Evolutionary conservation across 2,888 invertebrate genomes (phyloP).

Genomic region (Meiosimyza platycephala): DNA sequence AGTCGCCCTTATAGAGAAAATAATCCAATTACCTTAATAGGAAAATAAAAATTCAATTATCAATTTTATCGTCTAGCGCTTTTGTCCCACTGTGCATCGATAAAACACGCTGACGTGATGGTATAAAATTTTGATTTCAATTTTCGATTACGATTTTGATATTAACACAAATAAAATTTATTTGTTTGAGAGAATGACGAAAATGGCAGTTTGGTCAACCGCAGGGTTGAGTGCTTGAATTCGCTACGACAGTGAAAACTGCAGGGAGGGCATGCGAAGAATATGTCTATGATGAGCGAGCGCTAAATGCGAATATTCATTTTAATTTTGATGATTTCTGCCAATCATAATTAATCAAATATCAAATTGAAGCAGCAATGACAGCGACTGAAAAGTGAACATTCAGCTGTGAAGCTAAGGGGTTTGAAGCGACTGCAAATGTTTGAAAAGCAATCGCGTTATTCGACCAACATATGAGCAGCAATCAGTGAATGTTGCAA

Average conservation of each 20-base stretch:
- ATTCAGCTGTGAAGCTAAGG: background rate
- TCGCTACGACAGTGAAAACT: background rate
- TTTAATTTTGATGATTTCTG: conserved; percentile 31
- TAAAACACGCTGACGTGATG: conserved; percentile 10
- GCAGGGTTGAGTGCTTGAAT: background rate
- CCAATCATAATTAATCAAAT: conserved; percentile 33
- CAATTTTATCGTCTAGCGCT: no score
- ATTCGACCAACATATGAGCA: conserved; percentile 10
- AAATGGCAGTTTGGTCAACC: background rate
- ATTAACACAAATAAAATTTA: conserved; percentile 24
- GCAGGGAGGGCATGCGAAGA: background rate
- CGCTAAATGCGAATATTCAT: conserved; percentile 8
- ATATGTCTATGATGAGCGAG: background rate
- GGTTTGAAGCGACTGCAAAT: background rate
- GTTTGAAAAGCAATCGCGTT: conserved; percentile 9
- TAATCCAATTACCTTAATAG: no score
- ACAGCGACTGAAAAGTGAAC: no score
- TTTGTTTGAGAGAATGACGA: background rate
- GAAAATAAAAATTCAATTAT: no score
- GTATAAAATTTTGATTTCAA: conserved; percentile 4
- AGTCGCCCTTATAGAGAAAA: no score
- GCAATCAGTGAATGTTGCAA: no score
- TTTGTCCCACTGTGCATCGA: no score
- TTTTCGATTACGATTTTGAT: conserved; percentile 25
- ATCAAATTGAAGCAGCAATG: conserved; percentile 2